Base-by-base conservation (phyloP, 2,888 invertebrate genomes). In the Harpalus rubripes region DNA sequence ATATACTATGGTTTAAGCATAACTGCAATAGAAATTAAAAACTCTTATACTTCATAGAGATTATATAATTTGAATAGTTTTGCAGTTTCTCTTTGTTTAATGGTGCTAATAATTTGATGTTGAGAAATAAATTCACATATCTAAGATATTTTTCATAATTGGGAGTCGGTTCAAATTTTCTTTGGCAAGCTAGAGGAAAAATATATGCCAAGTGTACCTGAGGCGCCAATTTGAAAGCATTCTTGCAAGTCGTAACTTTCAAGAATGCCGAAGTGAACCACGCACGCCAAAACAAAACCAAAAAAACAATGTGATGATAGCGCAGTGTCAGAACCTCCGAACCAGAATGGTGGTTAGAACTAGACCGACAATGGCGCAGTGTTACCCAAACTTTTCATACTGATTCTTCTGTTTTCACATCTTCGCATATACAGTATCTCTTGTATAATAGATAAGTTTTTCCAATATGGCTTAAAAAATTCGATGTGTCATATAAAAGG, bases 141-240 rank as follows among this genome's bases (percentile, higher is more conserved):
- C 63, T 8, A 22, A 10, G 16, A 26, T 65, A n/a, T 65, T 65
- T 63, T 26, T 59, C 15, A 15, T 59, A 16, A 52, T 52, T 52
- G 44, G 44, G 44, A 63, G 15, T 68, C 26, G 15, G 68, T 68
- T 68, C 68, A 68, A 39, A 16, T 39, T 63, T 68, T 68, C 39
- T 5, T 68, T 68, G 68, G 39, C 68, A 41, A 26, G 15, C 15
- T 39, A n/a, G 32, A 39, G 68, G 12, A 15, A 68, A 68, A 74
- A 44, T 18, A 74, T 44, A 44, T 44, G 44, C 44, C 44, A 52
- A 74, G 44, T 74, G 72, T 18, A 74, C 72, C 72, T 44, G 22
- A 78, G 78, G 78, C 78, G 78, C 78, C 78, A 78, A 78, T 58
- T 78, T 52, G 16, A 44, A 22, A 18, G 44, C 74, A 52, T 68